Percentiles rank a stretch among this genome's conserved stretches.
Evolutionary conservation across 2,113 vertebrate species (phyloP).

Genomic region (Ellobius talpinus): DNA sequence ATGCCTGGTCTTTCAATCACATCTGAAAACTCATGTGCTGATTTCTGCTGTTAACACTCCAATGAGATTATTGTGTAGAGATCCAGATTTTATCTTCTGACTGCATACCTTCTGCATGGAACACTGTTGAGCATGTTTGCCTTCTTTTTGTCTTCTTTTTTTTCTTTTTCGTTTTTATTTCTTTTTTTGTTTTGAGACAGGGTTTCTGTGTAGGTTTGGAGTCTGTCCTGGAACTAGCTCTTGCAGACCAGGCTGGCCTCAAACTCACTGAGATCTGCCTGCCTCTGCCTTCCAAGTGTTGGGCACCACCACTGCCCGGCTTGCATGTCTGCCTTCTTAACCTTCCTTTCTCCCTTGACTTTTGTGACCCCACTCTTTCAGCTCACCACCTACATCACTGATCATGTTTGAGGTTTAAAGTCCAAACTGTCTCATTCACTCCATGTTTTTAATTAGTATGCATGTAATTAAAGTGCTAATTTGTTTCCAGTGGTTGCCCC

Average conservation of each 20-base stretch:
- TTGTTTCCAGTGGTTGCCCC: not conserved
- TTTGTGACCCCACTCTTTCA: not conserved
- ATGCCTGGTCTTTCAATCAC: not conserved
- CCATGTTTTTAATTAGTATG: conserved; percentile 12
- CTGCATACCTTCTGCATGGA: not conserved
- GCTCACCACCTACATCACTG: not conserved
- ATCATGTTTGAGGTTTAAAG: conserved; percentile 28
- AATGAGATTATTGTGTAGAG: not conserved
- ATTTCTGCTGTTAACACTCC: not conserved
- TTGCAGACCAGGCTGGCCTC: too few relatives aligned
- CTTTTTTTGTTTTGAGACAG: too few relatives aligned
- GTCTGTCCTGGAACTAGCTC: too few relatives aligned
- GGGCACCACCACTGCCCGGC: too few relatives aligned
- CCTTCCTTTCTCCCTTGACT: not conserved
- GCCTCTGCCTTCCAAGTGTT: too few relatives aligned
- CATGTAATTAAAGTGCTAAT: not conserved
- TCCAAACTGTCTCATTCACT: not conserved
- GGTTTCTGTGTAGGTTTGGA: too few relatives aligned
- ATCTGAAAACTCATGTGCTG: not conserved
- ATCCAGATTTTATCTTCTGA: not conserved
- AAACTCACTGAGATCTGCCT: too few relatives aligned
- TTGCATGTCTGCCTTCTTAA: not conserved
- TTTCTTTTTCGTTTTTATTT: too few relatives aligned
- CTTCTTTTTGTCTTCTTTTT: not conserved
- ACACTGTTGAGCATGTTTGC: not conserved